Evolutionary conservation across 2,888 invertebrate genomes (phyloP).

Genomic region (Gymnoscelis rufifasciata): DNA sequence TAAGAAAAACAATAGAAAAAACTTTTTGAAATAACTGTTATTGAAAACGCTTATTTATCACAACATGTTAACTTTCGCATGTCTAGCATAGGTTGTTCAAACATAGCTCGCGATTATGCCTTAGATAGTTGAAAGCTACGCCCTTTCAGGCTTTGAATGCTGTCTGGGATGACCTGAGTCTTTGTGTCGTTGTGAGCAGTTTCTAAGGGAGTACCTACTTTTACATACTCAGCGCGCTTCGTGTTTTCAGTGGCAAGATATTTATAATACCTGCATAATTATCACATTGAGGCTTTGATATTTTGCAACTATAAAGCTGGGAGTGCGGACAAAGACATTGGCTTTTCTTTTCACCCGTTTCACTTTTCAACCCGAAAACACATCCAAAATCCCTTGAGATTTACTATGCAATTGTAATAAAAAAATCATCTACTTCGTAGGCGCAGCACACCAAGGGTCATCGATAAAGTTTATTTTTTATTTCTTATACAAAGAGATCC

Average conservation of each 20-base stretch:
- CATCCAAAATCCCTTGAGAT: no score
- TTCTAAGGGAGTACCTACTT: constrained; percentile 1
- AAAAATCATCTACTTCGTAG: no score
- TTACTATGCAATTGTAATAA: no score
- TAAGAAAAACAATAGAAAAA: no score
- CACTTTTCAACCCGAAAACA: no score
- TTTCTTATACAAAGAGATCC: no score
- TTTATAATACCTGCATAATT: not conserved
- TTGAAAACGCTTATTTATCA: not conserved
- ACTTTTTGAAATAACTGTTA: not conserved
- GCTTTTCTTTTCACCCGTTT: no score
- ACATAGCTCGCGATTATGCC: constrained; percentile 28
- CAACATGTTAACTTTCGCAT: not conserved
- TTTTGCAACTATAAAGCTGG: no score
- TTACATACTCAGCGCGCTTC: not conserved
- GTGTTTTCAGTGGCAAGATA: not conserved
- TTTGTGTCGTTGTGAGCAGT: constrained; percentile 12
- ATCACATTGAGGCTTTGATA: no score
- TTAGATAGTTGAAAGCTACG: constrained; percentile 21
- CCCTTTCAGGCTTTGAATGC: constrained; percentile 20
- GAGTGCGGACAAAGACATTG: no score
- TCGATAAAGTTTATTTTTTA: no score
- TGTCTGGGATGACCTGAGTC: constrained; percentile 17
- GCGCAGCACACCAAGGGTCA: no score
- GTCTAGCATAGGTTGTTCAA: constrained; percentile 19